phyloP scores from a whole-genome alignment of 2,888 invertebrate genomes.

The Mythimna loreyi region DNA sequence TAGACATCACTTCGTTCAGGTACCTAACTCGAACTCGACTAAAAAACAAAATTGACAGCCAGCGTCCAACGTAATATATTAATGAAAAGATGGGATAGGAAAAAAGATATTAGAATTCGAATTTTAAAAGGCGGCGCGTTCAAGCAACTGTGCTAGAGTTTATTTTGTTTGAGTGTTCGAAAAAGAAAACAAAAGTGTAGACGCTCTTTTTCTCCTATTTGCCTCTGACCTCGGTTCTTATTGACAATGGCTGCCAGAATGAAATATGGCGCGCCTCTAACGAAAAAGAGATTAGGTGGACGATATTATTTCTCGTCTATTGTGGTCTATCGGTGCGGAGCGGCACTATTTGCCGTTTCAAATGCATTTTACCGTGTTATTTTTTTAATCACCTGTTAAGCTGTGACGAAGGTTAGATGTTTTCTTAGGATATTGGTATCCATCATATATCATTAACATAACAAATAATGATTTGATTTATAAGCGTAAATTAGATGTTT shows the following conservation, averaged over 20 bases:
- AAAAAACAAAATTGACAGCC: constrained; percentile 84
- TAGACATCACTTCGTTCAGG: constrained; percentile 78
- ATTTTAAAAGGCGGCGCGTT: constrained; percentile 88
- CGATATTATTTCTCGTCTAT: constrained; percentile 83
- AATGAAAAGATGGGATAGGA: constrained; percentile 87
- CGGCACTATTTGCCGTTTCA: constrained; percentile 81
- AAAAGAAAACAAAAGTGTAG: constrained; percentile 87
- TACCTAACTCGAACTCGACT: constrained; percentile 70
- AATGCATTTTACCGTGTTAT: constrained; percentile 75
- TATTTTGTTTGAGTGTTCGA: constrained; percentile 87
- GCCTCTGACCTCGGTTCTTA: constrained; percentile 89
- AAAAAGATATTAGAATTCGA: constrained; percentile 85
- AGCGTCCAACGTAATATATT: constrained; percentile 87
- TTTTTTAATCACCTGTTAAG: constrained; percentile 83
- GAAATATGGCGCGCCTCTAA: constrained; percentile 89
- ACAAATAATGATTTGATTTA: constrained; percentile 54
- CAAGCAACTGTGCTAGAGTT: constrained; percentile 85
- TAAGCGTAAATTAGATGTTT: constrained; percentile 13
- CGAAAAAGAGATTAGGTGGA: constrained; percentile 89
- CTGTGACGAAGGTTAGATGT: constrained; percentile 82
- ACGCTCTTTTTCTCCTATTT: constrained; percentile 87
- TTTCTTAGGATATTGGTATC: constrained; percentile 73
- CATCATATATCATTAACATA: constrained; percentile 59
- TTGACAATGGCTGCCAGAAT: constrained; percentile 90
- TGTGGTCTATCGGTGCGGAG: constrained; percentile 73